Conservation (phyloP, 2,797 vertebrate species). For the Gadopsis marmoratus region DNA sequence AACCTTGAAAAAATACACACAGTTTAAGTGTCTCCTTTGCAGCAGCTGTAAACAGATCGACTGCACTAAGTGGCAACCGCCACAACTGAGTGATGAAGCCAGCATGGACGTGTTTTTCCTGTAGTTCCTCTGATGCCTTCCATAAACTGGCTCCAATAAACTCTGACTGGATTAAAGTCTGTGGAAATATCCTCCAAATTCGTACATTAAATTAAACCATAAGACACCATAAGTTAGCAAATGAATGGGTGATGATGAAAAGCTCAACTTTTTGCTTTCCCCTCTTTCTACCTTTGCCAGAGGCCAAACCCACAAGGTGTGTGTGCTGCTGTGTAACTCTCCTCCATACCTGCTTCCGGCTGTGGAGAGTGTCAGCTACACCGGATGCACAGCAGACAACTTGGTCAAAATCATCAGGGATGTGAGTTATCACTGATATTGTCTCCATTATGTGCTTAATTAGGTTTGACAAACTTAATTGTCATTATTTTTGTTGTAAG, state of each 20-base stretch:
- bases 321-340: constrained; percentile 94
- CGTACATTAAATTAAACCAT: background rate
- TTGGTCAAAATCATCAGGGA: constrained; percentile 94
- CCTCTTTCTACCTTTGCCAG: constrained; percentile 70
- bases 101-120: background rate
- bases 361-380: constrained; percentile 94
- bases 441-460: background rate
- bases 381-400: constrained; percentile 91
- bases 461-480: background rate
- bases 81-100: background rate
- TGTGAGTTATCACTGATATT: constrained; percentile 77
- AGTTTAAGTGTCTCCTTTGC: background rate
- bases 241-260: background rate
- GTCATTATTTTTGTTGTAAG: background rate
- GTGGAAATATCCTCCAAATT: background rate
- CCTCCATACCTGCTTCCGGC: constrained; percentile 93
- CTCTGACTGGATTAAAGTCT: background rate
- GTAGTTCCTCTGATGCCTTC: background rate
- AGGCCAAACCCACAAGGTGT: constrained; percentile 94
- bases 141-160: background rate
- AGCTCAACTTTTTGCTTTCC: background rate
- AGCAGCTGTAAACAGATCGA: background rate
- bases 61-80: background rate
- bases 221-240: too few relatives aligned
- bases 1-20: background rate